Evolutionary conservation across 1,140 invertebrate genomes (phyloP).

Genomic region (Pararge aegeria): DNA sequence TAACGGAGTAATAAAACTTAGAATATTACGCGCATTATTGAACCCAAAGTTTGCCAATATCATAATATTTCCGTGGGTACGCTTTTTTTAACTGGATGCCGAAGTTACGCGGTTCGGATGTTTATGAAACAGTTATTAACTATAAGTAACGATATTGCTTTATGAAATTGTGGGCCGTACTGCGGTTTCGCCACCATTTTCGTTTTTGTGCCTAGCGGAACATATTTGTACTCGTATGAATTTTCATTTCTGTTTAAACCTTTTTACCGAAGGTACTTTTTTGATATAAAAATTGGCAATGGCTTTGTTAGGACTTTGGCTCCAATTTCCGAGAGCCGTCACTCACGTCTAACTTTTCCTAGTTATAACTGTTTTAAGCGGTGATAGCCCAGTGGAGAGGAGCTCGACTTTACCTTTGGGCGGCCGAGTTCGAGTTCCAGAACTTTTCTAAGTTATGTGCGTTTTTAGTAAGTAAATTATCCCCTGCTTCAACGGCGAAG

Average conservation of each 20-base stretch:
- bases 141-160: constrained; percentile 9
- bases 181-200: constrained; percentile 1
- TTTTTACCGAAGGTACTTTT: too few relatives aligned
- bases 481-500: too few relatives aligned
- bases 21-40: constrained; percentile 10
- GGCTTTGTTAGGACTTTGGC: too few relatives aligned
- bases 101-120: neutral
- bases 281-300: too few relatives aligned
- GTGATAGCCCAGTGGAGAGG: too few relatives aligned
- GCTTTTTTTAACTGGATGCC: constrained; percentile 3
- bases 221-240: neutral
- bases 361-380: too few relatives aligned
- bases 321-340: too few relatives aligned
- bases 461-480: too few relatives aligned
- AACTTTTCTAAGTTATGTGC: too few relatives aligned
- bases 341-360: too few relatives aligned
- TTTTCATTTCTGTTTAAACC: neutral
- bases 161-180: constrained; percentile 4
- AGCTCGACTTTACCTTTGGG: too few relatives aligned
- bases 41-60: constrained; percentile 8
- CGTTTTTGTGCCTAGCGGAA: neutral
- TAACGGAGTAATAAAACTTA: constrained; percentile 8
- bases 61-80: neutral
- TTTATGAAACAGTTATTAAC: constrained; percentile 13
- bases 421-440: too few relatives aligned